A percentile compares a stretch with the other conserved stretches of the same genome.
Conservation (phyloP, 2,797 vertebrate genomes). For the Monodelphis domestica region DNA sequence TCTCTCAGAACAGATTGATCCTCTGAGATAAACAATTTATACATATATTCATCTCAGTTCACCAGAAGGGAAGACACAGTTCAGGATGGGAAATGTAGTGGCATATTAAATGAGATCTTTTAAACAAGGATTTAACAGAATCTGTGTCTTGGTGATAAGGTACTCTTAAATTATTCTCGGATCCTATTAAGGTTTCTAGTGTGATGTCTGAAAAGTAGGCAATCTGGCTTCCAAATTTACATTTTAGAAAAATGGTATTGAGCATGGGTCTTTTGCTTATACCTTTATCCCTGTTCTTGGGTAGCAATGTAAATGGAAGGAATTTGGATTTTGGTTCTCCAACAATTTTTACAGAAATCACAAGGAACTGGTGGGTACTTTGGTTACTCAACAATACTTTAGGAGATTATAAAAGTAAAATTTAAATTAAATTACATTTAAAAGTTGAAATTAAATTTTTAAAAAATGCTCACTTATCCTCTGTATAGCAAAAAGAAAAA, state of each 20-base stretch:
- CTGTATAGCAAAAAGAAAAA: neutral
- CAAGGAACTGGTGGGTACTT: neutral
- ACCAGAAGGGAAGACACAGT: neutral
- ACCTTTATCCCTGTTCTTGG: neutral
- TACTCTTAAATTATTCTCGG: neutral
- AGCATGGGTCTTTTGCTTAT: neutral
- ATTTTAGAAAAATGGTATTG: neutral
- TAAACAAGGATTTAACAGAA: neutral
- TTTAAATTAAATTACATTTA: too few relatives aligned
- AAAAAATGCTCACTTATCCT: neutral
- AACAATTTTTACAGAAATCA: neutral
- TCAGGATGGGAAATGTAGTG: neutral
- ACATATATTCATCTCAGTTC: slow-evolving; percentile 30
- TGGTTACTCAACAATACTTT: neutral
- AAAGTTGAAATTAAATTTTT: too few relatives aligned
- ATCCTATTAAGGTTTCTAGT: neutral
- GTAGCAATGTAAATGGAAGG: neutral
- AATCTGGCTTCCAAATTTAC: neutral
- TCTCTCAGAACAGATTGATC: slow-evolving; percentile 53
- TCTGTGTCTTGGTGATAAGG: neutral
- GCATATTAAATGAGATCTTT: slow-evolving; percentile 14
- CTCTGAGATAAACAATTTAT: slow-evolving; percentile 34
- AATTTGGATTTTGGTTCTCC: neutral
- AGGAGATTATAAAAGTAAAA: neutral
- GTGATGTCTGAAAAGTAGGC: neutral